Evolutionary conservation across 1,140 invertebrate genomes (phyloP).

Genomic region (Hylyphantes graminicola): DNA sequence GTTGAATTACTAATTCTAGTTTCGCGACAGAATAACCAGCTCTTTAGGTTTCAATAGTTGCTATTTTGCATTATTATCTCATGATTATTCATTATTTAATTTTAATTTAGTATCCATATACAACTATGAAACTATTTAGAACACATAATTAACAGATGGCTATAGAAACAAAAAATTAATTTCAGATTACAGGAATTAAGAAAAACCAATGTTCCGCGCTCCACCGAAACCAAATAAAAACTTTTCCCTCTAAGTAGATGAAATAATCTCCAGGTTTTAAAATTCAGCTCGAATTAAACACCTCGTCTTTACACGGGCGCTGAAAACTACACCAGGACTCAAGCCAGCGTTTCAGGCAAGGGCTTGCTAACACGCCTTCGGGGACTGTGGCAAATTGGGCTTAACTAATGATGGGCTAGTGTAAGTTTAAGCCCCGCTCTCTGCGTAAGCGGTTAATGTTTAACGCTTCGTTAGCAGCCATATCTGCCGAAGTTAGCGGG

Average conservation of each 20-base stretch:
- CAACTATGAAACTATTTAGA: too few relatives aligned
- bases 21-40: too few relatives aligned
- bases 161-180: slow-evolving; percentile 25
- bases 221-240: slow-evolving; percentile 36
- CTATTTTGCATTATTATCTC: too few relatives aligned
- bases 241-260: slow-evolving; percentile 30
- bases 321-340: slow-evolving; percentile 14
- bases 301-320: slow-evolving; percentile 11
- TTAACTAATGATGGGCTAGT: slow-evolving; percentile 55
- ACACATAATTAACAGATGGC: neutral
- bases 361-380: slow-evolving; percentile 52
- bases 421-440: slow-evolving; percentile 38
- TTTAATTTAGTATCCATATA: too few relatives aligned
- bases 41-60: too few relatives aligned
- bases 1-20: too few relatives aligned
- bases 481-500: slow-evolving; percentile 54
- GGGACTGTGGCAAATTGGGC: slow-evolving; percentile 55
- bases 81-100: too few relatives aligned
- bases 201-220: slow-evolving; percentile 15
- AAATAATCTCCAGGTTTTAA: slow-evolving; percentile 50
- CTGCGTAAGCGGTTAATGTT: slow-evolving; percentile 46
- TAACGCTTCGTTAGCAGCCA: slow-evolving; percentile 55
- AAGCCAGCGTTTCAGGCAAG: slow-evolving; percentile 33
- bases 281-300: slow-evolving; percentile 41
- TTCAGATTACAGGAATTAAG: slow-evolving; percentile 23